Evolutionary conservation across 2,888 invertebrate genomes (phyloP).

Genomic region (Drosophila kokeensis): DNA sequence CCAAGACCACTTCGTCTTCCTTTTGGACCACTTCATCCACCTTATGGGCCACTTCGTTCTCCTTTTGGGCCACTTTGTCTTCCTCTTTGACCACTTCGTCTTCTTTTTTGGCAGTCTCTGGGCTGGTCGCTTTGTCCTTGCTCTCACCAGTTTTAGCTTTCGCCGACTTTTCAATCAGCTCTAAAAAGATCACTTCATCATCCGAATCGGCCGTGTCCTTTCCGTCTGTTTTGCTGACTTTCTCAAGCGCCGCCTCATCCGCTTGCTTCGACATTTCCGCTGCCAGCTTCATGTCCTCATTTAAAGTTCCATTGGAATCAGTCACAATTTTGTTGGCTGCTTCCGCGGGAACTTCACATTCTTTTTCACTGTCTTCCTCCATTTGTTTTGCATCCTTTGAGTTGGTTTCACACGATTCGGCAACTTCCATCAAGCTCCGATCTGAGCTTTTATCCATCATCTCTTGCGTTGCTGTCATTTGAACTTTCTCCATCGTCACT

Average conservation of each 20-base stretch:
- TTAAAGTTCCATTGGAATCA: constrained; percentile 5
- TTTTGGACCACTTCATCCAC: constrained; percentile 27
- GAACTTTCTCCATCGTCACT: not conserved
- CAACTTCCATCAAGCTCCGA: not conserved
- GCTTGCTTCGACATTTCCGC: not conserved
- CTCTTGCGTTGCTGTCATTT: constrained; percentile 24
- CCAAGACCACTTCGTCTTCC: constrained; percentile 63
- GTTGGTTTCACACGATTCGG: not conserved
- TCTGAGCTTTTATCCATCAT: constrained; percentile 13
- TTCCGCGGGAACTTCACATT: constrained; percentile 1
- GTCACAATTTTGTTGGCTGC: not conserved
- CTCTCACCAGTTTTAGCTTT: not conserved
- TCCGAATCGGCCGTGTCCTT: constrained; percentile 51
- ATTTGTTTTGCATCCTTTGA: not conserved
- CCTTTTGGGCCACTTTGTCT: not conserved
- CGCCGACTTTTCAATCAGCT: constrained; percentile 54
- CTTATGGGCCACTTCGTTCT: not conserved
- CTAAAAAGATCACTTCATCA: constrained; percentile 81
- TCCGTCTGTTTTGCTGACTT: not conserved
- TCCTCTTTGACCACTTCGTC: not conserved
- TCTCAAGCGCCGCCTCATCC: not conserved
- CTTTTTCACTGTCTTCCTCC: not conserved
- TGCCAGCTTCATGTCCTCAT: not conserved
- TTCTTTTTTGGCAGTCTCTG: constrained; percentile 29
- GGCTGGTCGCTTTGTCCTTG: constrained; percentile 1